These are phyloP conservation scores for Sclerodermus sp. DNA, from an alignment of 2,888 invertebrate species.

Conservation along the genomic window DNA sequence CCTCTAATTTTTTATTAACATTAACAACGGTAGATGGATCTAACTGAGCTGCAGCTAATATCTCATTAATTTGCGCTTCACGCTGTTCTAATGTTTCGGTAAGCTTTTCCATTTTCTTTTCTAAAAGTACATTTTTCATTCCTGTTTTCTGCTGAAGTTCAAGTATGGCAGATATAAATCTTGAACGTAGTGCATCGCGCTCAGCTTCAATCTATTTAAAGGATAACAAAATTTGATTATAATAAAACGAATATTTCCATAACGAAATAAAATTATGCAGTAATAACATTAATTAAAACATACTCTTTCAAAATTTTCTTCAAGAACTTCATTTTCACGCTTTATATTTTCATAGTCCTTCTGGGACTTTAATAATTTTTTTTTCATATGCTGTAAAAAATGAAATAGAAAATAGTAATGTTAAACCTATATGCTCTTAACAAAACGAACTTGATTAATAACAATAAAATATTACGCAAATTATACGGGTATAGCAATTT, in stretches of 20 bases:
- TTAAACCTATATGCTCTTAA: neutral
- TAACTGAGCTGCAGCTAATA: constrained; percentile 63
- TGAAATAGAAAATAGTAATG: neutral
- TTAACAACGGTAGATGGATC: constrained; percentile 61
- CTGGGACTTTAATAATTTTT: constrained; percentile 53
- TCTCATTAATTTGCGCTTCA: constrained; percentile 70
- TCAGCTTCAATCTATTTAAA: constrained; percentile 65
- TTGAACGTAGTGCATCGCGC: constrained; percentile 75
- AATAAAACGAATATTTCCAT: too few relatives aligned
- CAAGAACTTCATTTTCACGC: constrained; percentile 70
- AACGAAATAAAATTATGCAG: too few relatives aligned
- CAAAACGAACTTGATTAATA: too few relatives aligned
- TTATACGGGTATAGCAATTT: neutral
- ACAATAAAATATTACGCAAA: too few relatives aligned
- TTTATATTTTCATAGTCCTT: constrained; percentile 65
- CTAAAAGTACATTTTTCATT: constrained; percentile 78
- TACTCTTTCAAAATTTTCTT: constrained; percentile 76
- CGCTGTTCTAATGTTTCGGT: constrained; percentile 70
- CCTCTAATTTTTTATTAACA: constrained; percentile 65
- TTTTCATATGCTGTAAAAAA: constrained; percentile 62
- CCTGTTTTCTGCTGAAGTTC: constrained; percentile 88
- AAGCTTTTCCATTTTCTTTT: constrained; percentile 71
- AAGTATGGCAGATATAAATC: constrained; percentile 80
- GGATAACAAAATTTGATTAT: neutral
- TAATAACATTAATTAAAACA: neutral